Percentiles rank a stretch among this genome's conserved stretches.
Conservation (phyloP, 2,113 vertebrate species). For the Micronycteris hirsuta region DNA sequence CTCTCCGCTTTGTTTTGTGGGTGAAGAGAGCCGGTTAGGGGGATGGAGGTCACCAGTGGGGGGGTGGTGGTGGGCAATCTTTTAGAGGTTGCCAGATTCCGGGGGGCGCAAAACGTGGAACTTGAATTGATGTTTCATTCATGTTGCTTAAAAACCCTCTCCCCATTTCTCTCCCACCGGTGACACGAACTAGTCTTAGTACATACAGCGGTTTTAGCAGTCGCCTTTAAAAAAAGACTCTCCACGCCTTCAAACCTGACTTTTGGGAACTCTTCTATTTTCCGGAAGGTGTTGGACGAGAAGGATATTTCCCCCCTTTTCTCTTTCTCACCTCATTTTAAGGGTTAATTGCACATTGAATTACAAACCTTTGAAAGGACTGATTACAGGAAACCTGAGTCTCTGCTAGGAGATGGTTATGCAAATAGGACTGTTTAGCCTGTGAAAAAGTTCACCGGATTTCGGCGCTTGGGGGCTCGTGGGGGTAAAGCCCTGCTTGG, state of each 20-base stretch:
- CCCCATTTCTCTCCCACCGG: neutral
- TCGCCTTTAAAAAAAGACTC: constrained; percentile 35
- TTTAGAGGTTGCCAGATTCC: neutral
- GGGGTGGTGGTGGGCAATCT: neutral
- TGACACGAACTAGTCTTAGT: constrained; percentile 34
- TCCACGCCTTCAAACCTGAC: constrained; percentile 1
- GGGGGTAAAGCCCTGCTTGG: neutral
- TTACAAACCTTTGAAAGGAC: constrained; percentile 71
- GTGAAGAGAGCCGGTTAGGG: neutral
- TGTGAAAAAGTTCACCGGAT: constrained; percentile 52
- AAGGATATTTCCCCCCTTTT: neutral
- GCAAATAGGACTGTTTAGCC: constrained; percentile 75
- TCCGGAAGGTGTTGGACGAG: constrained; percentile 30
- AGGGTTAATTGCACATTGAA: constrained; percentile 72
- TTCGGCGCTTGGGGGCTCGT: neutral
- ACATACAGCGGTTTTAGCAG: constrained; percentile 38
- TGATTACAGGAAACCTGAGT: constrained; percentile 72
- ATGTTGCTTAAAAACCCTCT: constrained; percentile 35
- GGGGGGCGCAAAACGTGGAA: constrained; percentile 7
- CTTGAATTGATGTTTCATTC: constrained; percentile 41
- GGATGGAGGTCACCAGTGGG: neutral
- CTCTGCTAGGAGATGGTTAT: constrained; percentile 74
- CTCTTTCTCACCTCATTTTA: constrained; percentile 52
- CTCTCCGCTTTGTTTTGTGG: constrained; percentile 59
- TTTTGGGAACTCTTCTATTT: constrained; percentile 50